phyloP scores from a whole-genome alignment of 1,140 invertebrate genomes.

The Limonius californicus region DNA sequence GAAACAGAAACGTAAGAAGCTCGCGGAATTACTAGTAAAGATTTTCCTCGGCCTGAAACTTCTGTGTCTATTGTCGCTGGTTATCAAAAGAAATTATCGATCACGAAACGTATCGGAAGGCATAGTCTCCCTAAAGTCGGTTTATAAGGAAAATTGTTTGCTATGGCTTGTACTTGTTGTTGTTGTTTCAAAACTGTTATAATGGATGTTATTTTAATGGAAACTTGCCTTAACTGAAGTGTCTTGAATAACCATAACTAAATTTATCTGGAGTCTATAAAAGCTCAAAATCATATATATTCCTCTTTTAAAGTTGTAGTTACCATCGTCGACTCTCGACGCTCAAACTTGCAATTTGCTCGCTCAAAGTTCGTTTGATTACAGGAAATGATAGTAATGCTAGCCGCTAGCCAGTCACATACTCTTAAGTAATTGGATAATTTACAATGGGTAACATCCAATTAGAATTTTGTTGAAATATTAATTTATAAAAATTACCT shows the following conservation, averaged over 20 bases:
- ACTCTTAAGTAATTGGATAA: neutral
- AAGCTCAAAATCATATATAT: conserved; percentile 10
- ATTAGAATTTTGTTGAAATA: neutral
- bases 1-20: too few relatives aligned
- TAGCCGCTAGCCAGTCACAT: neutral
- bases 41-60: too few relatives aligned
- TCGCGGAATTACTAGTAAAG: too few relatives aligned
- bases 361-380: neutral
- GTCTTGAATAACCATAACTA: conserved; percentile 30
- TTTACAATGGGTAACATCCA: neutral
- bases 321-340: conserved; percentile 17
- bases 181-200: conserved; percentile 11
- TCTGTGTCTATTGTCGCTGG: too few relatives aligned
- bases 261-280: conserved; percentile 4
- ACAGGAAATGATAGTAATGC: neutral
- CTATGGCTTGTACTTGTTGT: conserved; percentile 11
- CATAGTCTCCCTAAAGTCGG: neutral
- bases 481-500: neutral
- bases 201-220: conserved; percentile 1
- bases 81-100: too few relatives aligned
- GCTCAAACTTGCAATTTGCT: neutral
- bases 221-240: conserved; percentile 37
- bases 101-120: too few relatives aligned
- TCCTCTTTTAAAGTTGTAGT: conserved; percentile 19
- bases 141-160: neutral